Evolutionary conservation across 53 echinoderm and acorn worm species (phyloP).

Genomic region (Zoroaster sp.): DNA sequence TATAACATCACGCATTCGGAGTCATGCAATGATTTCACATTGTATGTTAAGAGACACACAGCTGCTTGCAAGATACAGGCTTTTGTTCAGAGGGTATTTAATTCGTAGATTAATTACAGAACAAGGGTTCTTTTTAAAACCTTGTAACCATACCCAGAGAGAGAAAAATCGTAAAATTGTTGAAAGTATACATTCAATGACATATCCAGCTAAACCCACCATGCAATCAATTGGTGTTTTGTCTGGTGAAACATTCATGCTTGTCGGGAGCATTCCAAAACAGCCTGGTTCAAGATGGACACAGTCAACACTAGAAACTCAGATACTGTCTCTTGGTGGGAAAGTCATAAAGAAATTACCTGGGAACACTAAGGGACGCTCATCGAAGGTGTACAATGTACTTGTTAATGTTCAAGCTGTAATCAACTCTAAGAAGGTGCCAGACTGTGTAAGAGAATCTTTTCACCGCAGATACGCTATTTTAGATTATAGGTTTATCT

Average conservation of each 20-base stretch:
- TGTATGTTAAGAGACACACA: constrained; percentile 17
- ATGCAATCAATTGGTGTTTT: neutral
- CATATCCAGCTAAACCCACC: neutral
- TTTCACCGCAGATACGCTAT: neutral
- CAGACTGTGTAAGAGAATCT: neutral
- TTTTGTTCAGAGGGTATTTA: constrained; percentile 31
- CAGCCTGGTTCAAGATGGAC: neutral
- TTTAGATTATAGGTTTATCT: neutral
- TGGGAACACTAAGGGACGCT: constrained; percentile 2
- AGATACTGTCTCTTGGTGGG: neutral
- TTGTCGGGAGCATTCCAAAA: neutral
- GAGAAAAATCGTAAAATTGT: neutral
- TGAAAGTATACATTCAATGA: neutral
- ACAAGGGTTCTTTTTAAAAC: neutral
- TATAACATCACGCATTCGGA: constrained; percentile 7
- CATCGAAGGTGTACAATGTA: neutral
- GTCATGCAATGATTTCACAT: constrained; percentile 19
- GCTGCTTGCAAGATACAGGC: constrained; percentile 44
- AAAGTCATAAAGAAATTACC: neutral
- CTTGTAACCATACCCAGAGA: neutral
- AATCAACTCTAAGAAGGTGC: neutral
- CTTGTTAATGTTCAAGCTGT: neutral
- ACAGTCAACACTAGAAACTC: neutral
- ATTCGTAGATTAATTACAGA: neutral
- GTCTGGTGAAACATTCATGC: neutral